Evolutionary conservation across 2,113 vertebrate species (phyloP), one percentile per base, ranked within the genome.

Genomic region (Atlantisia rogersi): DNA sequence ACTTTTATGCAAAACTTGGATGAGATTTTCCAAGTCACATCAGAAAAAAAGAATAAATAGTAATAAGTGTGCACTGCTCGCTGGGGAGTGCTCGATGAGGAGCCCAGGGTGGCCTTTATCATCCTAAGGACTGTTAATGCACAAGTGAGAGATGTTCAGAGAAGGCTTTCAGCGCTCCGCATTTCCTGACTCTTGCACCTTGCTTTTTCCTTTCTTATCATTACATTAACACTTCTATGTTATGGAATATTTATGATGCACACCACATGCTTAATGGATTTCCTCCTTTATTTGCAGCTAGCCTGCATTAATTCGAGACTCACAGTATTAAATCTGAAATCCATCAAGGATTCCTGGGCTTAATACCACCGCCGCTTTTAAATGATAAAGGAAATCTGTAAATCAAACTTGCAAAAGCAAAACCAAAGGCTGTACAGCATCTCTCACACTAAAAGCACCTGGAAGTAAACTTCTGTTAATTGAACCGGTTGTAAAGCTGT

Each of bases 201-300:
- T 75, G 81, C 29, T 26, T 88, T 86, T 89, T 86, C 42, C 65
- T 90, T 90, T 71, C 53, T 84, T 65, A 82, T 73, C 31, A 15
- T 53, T 52, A 89, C 92, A 90, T 64, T 92, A 91, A 92, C 86
- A 80, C 83, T 94, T 91, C 1, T 63, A 42, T 48, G 37, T 62
- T 94, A 85, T 87, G 63, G 96, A 92, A 96, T 89, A 97, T 92
- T 97, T 95, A 96, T 96, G 92, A 91, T 62, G 83, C 70, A 46
- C 42, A 55, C 75, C 84, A 55, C 87, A 80, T 14, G 46, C 83
- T 82, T 93, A 95, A 96, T 95, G 88, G 91, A 68, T 96, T 96
- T 95, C 83, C 63, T 94, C 80, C 76, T 85, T 87, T 40, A 67
- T 92, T 87, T 87, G 69, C 80, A 94, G 86, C 50, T 88, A 92